Conservation (phyloP, 35 echinoderm and acorn worm genomes). For the Lytechinus variegatus region DNA sequence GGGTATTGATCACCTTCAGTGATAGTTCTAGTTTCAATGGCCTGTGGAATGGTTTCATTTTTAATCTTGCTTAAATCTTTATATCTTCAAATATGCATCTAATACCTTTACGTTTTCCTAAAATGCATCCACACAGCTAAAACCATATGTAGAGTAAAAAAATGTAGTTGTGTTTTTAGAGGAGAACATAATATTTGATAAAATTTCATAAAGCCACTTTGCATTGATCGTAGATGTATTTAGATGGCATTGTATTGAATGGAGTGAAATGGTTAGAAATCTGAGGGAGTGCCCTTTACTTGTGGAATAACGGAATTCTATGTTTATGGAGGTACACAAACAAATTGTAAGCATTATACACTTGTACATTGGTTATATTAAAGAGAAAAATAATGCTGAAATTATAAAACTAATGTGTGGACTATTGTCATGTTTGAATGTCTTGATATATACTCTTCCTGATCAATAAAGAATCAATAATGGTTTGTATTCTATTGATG, state of each 20-base stretch:
- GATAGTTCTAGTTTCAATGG: background rate
- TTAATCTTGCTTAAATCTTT: background rate
- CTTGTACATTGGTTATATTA: constrained; percentile 56
- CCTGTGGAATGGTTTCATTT: background rate
- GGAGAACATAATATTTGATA: background rate
- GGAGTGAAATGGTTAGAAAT: background rate
- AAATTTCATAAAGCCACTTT: background rate
- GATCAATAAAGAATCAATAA: too few relatives aligned
- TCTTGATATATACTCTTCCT: too few relatives aligned
- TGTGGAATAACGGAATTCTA: background rate
- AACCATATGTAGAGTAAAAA: background rate
- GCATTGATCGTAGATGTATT: background rate
- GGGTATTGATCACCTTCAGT: too few relatives aligned
- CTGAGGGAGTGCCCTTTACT: background rate
- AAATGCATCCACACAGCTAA: background rate
- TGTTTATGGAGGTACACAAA: constrained; percentile 7
- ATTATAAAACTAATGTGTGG: background rate
- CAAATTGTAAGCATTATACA: constrained; percentile 53
- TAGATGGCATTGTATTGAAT: background rate
- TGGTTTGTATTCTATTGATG: too few relatives aligned
- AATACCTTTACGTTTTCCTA: background rate
- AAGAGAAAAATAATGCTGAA: constrained; percentile 51
- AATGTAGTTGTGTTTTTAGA: background rate
- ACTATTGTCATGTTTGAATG: background rate
- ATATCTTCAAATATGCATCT: constrained; percentile 6